Base-by-base conservation (phyloP, 1,140 invertebrate species). In the Globodera ellingtonae region DNA sequence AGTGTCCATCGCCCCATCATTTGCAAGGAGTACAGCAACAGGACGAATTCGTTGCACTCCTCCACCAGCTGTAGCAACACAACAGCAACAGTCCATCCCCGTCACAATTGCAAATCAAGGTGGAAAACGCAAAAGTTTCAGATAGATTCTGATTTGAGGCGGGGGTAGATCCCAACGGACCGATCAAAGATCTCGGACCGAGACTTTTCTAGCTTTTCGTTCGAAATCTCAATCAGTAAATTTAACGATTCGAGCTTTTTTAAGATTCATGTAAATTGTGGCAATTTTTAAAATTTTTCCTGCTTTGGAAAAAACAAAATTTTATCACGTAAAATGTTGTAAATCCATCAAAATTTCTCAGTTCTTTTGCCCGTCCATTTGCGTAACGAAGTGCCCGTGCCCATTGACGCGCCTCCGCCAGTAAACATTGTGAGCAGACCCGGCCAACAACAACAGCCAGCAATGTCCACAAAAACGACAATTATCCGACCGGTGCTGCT, bases 311-410 rank as follows among this genome's bases (percentile, higher is more conserved):
- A 0, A 24, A 24, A n/a, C n/a, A n/a, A 24, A 24, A 24, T 24
- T 24, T 24, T 24, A 24, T 35, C 35, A 0, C 5, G 18, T 4
- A 62, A 62, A 18, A 62, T 13, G 56, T 15, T 6, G 56, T 18
- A 18, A 62, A 62, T 35, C 0, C 35, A 35, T 18, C 10, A 59
- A 59, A 59, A 18, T 59, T 10, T 18, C 4, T 62, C 67, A 35
- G 67, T 47, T 6, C 67, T 65, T 75, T 75, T 18, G 82, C 75
- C 65, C 15, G 70, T 44, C 48, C 35, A 48, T 48, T 70, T 81
- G 15, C 67, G 83, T 6, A 82, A 83, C 59, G 78, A 74, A 15
- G 67, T 83, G n/a, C 82, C 82, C 18, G 73, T 83, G 52, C 70
- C 82, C n/a, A 83, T 83, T n/a, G 82, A 83, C 50, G 48, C 8